Conservation (phyloP, 2,797 vertebrate species). For the Danionella dracula region DNA sequence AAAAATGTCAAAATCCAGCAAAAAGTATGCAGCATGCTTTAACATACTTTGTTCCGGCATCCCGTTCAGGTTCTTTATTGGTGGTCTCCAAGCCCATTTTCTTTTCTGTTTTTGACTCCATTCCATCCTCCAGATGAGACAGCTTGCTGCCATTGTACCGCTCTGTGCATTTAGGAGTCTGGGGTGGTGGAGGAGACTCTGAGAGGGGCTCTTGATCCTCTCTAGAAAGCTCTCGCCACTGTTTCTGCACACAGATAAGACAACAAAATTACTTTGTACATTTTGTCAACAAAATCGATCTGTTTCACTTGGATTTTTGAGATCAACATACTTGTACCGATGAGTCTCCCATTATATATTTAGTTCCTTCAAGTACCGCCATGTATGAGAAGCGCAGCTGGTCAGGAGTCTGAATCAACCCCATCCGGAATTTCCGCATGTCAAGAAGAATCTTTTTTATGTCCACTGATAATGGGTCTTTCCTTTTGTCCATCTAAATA, state of each 20-base stretch:
- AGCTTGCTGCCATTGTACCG: slow-evolving; percentile 77
- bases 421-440: slow-evolving; percentile 95
- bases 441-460: slow-evolving; percentile 88
- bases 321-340: slow-evolving; percentile 79
- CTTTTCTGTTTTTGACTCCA: slow-evolving; percentile 62
- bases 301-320: too few relatives aligned
- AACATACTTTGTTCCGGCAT: slow-evolving; percentile 78
- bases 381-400: slow-evolving; percentile 96
- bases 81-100: slow-evolving; percentile 54
- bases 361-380: slow-evolving; percentile 88
- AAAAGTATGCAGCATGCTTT: too few relatives aligned
- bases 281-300: not conserved
- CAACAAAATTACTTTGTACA: not conserved
- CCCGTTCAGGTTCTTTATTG: slow-evolving; percentile 64
- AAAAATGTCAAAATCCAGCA: too few relatives aligned
- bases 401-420: slow-evolving; percentile 93
- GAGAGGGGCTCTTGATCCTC: slow-evolving; percentile 79
- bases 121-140: slow-evolving; percentile 63
- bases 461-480: slow-evolving; percentile 86
- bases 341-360: slow-evolving; percentile 86
- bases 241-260: slow-evolving; percentile 65
- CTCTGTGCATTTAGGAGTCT: slow-evolving; percentile 68
- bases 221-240: slow-evolving; percentile 84
- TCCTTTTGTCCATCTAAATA: slow-evolving; percentile 72
- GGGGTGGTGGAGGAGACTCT: slow-evolving; percentile 68